Conservation (phyloP, 2,888 invertebrate species). For the Phymatocera aterrima region DNA sequence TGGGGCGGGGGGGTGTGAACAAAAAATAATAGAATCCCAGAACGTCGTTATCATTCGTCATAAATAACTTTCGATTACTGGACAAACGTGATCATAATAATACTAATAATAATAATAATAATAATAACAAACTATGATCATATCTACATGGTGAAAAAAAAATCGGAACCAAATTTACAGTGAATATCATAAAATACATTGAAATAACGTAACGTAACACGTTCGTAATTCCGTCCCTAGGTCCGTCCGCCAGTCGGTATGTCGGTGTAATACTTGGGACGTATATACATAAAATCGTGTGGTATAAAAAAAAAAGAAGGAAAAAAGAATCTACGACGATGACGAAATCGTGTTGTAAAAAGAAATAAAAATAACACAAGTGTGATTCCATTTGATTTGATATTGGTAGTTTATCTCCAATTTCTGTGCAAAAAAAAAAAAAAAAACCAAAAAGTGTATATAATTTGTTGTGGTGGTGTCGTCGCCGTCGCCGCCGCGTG, state of each 20-base stretch:
- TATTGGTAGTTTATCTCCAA: too few relatives aligned
- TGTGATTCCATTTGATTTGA: too few relatives aligned
- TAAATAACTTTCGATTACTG: too few relatives aligned
- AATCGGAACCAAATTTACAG: constrained; percentile 25
- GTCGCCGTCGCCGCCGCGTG: constrained; percentile 32
- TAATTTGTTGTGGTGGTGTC: neutral
- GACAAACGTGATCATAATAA: too few relatives aligned
- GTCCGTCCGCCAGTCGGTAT: constrained; percentile 11
- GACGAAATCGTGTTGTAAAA: neutral
- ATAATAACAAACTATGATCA: too few relatives aligned
- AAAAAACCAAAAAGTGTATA: neutral
- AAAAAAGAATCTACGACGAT: neutral
- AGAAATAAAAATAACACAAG: too few relatives aligned
- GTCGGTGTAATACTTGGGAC: constrained; percentile 5
- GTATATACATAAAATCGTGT: neutral
- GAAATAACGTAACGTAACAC: neutral
- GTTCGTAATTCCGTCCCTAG: constrained; percentile 13
- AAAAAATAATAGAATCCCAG: too few relatives aligned
- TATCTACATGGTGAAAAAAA: neutral
- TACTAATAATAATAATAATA: too few relatives aligned
- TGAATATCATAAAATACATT: neutral
- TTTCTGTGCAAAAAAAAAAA: too few relatives aligned
- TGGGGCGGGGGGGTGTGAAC: too few relatives aligned
- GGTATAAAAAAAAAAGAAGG: neutral
- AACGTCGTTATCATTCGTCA: too few relatives aligned